Conservation (phyloP, 2,888 invertebrate genomes). For the Beris morrisii region DNA sequence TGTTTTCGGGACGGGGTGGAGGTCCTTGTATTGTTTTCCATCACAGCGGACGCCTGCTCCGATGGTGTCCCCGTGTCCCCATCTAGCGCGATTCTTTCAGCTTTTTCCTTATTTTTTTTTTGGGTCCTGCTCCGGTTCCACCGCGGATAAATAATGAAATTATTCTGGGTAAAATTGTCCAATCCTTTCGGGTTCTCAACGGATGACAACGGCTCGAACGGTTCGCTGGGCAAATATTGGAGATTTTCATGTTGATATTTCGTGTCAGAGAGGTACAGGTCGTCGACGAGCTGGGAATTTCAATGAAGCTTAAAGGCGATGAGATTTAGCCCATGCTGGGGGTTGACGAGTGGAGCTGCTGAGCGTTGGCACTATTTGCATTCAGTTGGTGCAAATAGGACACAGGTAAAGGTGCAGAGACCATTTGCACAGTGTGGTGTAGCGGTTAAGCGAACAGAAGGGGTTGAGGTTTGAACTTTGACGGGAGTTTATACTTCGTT, state of each 20-base stretch:
- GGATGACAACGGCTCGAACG: conserved; percentile 18
- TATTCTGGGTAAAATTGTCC: conserved; percentile 31
- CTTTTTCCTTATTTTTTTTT: no score
- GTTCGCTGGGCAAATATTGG: conserved; percentile 30
- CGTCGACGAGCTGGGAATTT: conserved; percentile 30
- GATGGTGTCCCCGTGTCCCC: background rate
- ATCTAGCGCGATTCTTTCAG: background rate
- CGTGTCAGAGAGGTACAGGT: conserved; percentile 31
- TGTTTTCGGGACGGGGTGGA: background rate
- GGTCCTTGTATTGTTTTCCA: conserved; percentile 3
- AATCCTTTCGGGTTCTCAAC: conserved; percentile 30
- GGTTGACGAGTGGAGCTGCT: conserved; percentile 10
- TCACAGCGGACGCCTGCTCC: background rate
- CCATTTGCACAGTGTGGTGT: conserved; percentile 13
- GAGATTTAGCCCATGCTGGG: conserved; percentile 10
- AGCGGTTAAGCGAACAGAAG: conserved; percentile 1
- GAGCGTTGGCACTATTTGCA: conserved; percentile 11
- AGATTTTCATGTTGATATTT: conserved; percentile 33
- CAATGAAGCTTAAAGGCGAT: conserved; percentile 17
- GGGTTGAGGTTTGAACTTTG: no score
- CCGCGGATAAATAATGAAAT: conserved; percentile 32
- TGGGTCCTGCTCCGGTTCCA: background rate
- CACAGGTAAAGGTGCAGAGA: conserved; percentile 15
- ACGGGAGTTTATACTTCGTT: no score
- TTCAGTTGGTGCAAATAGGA: conserved; percentile 14